Conservation (phyloP, 35 echinoderm and acorn worm species). For the Hemicentrotus pulcherrimus region DNA sequence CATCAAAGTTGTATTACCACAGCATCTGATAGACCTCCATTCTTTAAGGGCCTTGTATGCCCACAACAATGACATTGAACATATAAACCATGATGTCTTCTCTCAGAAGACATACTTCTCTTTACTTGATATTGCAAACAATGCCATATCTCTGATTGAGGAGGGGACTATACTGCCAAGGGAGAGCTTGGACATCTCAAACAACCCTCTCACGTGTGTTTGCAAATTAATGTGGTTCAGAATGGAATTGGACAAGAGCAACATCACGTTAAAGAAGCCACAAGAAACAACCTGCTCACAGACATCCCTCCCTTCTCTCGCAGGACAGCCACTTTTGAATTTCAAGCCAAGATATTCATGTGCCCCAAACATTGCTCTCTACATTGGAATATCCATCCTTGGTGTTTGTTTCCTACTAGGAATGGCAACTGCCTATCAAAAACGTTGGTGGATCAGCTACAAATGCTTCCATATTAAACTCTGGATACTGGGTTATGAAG, state of each 20-base stretch:
- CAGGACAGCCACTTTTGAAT: constrained; percentile 8
- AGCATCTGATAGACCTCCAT: constrained; percentile 6
- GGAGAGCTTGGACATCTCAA: not conserved
- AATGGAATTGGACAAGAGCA: constrained; percentile 21
- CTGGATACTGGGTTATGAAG: not conserved
- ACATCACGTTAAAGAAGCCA: not conserved
- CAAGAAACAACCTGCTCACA: not conserved
- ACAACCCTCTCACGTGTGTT: constrained; percentile 15
- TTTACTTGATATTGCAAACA: not conserved
- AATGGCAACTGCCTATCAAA: not conserved
- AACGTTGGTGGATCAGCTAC: not conserved
- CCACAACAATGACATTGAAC: constrained; percentile 3
- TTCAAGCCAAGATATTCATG: not conserved
- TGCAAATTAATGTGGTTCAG: constrained; percentile 24
- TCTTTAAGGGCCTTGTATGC: not conserved
- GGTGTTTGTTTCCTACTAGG: not conserved
- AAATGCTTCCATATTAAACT: not conserved
- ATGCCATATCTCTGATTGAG: not conserved
- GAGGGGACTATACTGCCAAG: constrained; percentile 13
- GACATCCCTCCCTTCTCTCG: not conserved
- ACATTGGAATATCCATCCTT: not conserved
- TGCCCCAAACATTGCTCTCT: not conserved
- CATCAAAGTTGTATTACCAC: not conserved
- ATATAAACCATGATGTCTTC: not conserved
- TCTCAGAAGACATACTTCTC: not conserved